These are phyloP conservation scores for Drosophila bocqueti DNA, from an alignment of 1,140 invertebrate genomes.

Conservation along the genomic window DNA sequence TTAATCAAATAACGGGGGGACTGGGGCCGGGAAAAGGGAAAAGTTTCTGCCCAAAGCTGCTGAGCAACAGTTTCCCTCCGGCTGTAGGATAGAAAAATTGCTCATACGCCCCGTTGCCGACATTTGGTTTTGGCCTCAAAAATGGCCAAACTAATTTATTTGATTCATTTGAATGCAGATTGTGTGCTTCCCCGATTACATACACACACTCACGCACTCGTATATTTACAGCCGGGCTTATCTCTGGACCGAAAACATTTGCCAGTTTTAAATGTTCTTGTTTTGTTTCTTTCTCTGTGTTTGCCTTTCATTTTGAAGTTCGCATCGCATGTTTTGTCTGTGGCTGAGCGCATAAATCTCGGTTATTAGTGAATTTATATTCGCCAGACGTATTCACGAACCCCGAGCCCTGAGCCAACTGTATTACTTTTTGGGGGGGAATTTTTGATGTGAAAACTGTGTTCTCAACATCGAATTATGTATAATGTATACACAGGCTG, in stretches of 20 bases:
- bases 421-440: slow-evolving; percentile 40
- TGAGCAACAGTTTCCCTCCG: slow-evolving; percentile 26
- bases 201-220: neutral
- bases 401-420: slow-evolving; percentile 36
- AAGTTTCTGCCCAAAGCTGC: slow-evolving; percentile 42
- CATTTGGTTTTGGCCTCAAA: slow-evolving; percentile 58
- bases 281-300: slow-evolving; percentile 13
- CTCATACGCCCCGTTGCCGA: slow-evolving; percentile 29
- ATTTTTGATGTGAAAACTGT: slow-evolving; percentile 23
- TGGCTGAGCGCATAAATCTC: slow-evolving; percentile 60
- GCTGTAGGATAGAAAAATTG: slow-evolving; percentile 10
- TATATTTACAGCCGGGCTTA: slow-evolving; percentile 46
- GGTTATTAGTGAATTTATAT: slow-evolving; percentile 75
- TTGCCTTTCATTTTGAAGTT: slow-evolving; percentile 39
- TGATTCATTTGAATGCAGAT: slow-evolving; percentile 83
- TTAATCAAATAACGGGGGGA: slow-evolving; percentile 72
- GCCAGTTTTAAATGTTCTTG: slow-evolving; percentile 48
- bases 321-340: slow-evolving; percentile 15
- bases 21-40: neutral
- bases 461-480: neutral
- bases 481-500: neutral
- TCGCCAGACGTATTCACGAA: slow-evolving; percentile 59
- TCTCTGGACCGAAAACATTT: slow-evolving; percentile 43
- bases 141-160: slow-evolving; percentile 79
- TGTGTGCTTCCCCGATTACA: slow-evolving; percentile 61